Conservation (phyloP, 2,113 vertebrate genomes). For the Progne subis region DNA sequence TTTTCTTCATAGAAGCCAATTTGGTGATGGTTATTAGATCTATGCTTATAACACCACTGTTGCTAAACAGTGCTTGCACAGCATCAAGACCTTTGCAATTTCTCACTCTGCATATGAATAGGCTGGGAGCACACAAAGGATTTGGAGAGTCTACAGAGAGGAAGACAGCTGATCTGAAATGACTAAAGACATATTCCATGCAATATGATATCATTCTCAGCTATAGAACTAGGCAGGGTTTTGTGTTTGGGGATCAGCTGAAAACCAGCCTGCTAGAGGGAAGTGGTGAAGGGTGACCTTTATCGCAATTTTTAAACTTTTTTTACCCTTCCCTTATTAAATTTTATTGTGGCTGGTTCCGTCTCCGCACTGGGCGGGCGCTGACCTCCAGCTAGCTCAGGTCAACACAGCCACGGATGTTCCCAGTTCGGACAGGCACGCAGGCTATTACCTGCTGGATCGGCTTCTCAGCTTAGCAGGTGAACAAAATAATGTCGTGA, state of each 20-base stretch:
- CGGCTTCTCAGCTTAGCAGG: too few relatives aligned
- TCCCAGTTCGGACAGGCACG: too few relatives aligned
- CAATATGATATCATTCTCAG: background rate
- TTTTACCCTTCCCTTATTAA: background rate
- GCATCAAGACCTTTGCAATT: background rate
- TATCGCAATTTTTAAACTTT: background rate
- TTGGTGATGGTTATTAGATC: background rate
- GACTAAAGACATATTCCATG: background rate
- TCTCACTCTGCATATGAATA: background rate
- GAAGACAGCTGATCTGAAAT: background rate
- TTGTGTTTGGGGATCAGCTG: background rate
- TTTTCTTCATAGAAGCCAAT: background rate
- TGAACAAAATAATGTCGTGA: too few relatives aligned
- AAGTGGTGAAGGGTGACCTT: background rate
- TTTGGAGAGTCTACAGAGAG: background rate
- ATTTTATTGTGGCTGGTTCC: background rate
- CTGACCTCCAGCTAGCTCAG: too few relatives aligned
- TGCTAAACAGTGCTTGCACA: background rate
- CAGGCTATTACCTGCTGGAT: too few relatives aligned
- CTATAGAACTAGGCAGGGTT: background rate
- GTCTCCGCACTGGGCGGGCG: too few relatives aligned
- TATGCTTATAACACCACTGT: background rate
- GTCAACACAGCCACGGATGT: too few relatives aligned
- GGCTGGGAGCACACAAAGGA: background rate
- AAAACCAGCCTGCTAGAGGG: background rate